These are phyloP conservation scores for Ennomos fuscantarius DNA, from an alignment of 2,888 invertebrate species.

Conservation along the genomic window DNA sequence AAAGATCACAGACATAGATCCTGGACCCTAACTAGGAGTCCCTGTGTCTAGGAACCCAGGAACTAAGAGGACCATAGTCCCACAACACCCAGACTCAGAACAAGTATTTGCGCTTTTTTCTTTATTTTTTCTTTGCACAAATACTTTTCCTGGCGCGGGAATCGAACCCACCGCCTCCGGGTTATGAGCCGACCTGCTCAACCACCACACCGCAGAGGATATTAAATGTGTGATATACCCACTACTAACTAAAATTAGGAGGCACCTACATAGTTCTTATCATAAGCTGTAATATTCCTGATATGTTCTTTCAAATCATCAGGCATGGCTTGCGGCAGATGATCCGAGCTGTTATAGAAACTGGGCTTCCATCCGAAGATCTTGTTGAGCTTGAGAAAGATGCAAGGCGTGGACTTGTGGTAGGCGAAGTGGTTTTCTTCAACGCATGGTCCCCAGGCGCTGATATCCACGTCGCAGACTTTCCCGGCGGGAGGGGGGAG, in stretches of 20 bases:
- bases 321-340: slow-evolving; percentile 91
- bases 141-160: too few species aligned
- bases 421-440: slow-evolving; percentile 95
- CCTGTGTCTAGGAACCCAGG: too few species aligned
- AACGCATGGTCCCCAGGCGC: slow-evolving; percentile 92
- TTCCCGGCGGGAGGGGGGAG: slow-evolving; percentile 89
- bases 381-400: slow-evolving; percentile 98
- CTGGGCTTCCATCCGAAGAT: slow-evolving; percentile 96
- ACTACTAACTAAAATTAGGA: neutral
- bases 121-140: too few species aligned
- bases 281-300: slow-evolving; percentile 75
- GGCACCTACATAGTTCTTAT: slow-evolving; percentile 74
- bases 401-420: slow-evolving; percentile 96
- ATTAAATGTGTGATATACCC: too few species aligned
- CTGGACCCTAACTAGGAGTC: too few species aligned
- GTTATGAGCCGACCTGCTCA: too few species aligned
- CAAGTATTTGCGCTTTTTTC: too few species aligned
- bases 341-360: slow-evolving; percentile 89
- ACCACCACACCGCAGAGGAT: too few species aligned
- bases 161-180: too few species aligned
- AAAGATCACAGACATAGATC: too few species aligned
- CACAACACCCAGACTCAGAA: too few species aligned
- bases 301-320: slow-evolving; percentile 88
- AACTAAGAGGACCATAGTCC: too few species aligned
- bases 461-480: slow-evolving; percentile 95